phyloP scores from a whole-genome alignment of 2,113 vertebrate species.

The Peromyscus leucopus region DNA sequence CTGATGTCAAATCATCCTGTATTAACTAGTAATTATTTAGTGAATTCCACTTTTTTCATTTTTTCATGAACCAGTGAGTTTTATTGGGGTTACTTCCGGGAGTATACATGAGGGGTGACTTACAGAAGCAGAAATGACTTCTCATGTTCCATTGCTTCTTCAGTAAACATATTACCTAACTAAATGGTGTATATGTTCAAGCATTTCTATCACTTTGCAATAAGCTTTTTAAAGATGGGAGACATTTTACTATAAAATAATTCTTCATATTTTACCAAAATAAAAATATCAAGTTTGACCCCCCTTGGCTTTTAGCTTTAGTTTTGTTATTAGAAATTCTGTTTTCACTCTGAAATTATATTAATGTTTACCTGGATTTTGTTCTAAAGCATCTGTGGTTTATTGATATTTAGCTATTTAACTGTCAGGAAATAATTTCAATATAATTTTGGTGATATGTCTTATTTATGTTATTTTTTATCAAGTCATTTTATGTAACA shows the following conservation, averaged over 20 bases:
- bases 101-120: background rate
- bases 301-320: background rate
- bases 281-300: background rate
- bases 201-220: background rate
- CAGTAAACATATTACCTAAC: background rate
- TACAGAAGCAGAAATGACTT: background rate
- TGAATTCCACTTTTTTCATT: background rate
- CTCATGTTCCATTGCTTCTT: background rate
- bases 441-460: background rate
- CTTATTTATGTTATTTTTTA: slow-evolving; percentile 33
- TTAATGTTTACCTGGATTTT: slow-evolving; percentile 5
- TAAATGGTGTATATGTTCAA: background rate
- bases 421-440: slow-evolving; percentile 6
- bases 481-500: background rate
- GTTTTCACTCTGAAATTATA: background rate
- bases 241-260: background rate
- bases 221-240: background rate
- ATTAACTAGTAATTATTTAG: background rate
- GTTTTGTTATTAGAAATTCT: background rate
- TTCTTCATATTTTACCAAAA: background rate
- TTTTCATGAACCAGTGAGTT: background rate
- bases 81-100: background rate
- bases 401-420: background rate
- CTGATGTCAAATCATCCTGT: background rate
- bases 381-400: background rate